Evolutionary conservation across 2,797 vertebrate species (phyloP).

Genomic region (Vultur gryphus): DNA sequence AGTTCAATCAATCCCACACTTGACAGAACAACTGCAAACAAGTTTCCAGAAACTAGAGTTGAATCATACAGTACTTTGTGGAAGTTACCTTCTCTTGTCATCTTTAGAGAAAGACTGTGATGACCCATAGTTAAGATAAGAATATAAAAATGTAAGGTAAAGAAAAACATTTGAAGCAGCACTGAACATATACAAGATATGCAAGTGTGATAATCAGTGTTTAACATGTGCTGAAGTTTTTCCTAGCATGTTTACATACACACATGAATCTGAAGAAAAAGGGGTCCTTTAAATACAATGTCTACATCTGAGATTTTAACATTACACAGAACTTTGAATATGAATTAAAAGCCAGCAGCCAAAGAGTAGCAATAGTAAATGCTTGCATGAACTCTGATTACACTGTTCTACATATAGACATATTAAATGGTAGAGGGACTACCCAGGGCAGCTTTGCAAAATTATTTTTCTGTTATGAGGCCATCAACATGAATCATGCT

Average conservation of each 20-base stretch:
- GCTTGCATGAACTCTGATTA: background rate
- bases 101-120: background rate
- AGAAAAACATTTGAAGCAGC: background rate
- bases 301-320: background rate
- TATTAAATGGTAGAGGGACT: background rate
- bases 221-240: background rate
- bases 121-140: background rate
- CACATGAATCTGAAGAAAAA: background rate
- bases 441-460: background rate
- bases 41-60: background rate
- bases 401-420: background rate
- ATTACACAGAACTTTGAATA: background rate
- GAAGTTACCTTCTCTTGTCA: background rate
- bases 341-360: background rate
- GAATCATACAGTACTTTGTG: background rate
- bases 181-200: fast-evolving
- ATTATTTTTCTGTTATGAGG: background rate
- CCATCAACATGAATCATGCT: background rate
- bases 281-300: background rate
- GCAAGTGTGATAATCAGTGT: background rate
- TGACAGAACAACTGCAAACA: background rate
- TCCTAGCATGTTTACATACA: background rate
- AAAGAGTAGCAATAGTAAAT: background rate
- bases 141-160: background rate
- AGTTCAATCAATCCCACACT: background rate